These are phyloP conservation scores for Amiota communis DNA, from an alignment of 2,888 invertebrate species.

Conservation along the genomic window DNA sequence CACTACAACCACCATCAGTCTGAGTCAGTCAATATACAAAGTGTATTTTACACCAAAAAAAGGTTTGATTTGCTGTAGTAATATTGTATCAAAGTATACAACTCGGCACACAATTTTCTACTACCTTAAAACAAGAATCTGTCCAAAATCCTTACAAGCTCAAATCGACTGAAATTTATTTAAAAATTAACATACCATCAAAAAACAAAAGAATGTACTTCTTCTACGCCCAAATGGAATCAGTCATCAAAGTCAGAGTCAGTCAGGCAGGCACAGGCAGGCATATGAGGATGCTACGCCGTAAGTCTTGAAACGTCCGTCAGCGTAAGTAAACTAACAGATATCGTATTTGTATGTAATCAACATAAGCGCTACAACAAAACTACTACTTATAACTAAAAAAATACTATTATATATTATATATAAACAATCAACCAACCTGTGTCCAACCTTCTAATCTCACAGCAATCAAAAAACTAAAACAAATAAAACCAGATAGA, in stretches of 20 bases:
- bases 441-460: too few relatives aligned
- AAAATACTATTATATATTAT: not conserved
- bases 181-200: constrained; percentile 8
- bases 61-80: constrained; percentile 65
- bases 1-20: constrained; percentile 40
- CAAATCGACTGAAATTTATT: not conserved
- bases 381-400: not conserved
- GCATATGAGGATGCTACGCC: not conserved
- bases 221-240: not conserved
- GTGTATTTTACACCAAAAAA: constrained; percentile 70
- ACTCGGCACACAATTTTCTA: constrained; percentile 68
- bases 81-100: constrained; percentile 40
- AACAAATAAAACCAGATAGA: constrained; percentile 30
- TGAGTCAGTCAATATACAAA: constrained; percentile 32
- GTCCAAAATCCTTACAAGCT: constrained; percentile 62
- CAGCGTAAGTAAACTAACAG: constrained; percentile 14
- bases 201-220: constrained; percentile 12
- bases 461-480: not conserved
- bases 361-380: constrained; percentile 4
- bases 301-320: constrained; percentile 19
- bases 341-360: constrained; percentile 12
- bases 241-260: not conserved
- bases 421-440: constrained; percentile 9
- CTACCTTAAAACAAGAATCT: constrained; percentile 72
- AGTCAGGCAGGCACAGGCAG: not conserved